These are phyloP conservation scores for Drosophila merina DNA, from an alignment of 2,888 invertebrate genomes.

Conservation along the genomic window DNA sequence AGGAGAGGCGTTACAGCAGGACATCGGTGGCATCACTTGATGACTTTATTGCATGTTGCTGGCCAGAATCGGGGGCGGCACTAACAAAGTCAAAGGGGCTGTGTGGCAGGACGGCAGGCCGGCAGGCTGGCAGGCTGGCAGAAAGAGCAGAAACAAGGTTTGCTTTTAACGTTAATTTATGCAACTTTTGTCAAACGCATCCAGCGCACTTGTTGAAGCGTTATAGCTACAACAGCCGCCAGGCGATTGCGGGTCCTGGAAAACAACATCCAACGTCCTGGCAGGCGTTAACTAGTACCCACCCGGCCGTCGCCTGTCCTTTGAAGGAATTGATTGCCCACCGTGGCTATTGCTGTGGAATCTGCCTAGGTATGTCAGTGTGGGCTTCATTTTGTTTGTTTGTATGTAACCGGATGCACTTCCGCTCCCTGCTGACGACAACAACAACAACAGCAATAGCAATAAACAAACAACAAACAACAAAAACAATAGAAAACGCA, in stretches of 20 bases:
- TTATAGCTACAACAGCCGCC: slow-evolving; percentile 30
- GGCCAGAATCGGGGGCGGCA: slow-evolving; percentile 21
- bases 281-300: background rate
- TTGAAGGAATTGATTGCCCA: slow-evolving; percentile 29
- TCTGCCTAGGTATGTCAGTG: slow-evolving; percentile 28
- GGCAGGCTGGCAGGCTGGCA: too few relatives aligned
- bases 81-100: slow-evolving; percentile 63
- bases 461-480: slow-evolving; percentile 19
- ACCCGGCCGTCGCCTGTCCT: slow-evolving; percentile 1
- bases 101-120: slow-evolving; percentile 17
- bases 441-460: slow-evolving; percentile 12
- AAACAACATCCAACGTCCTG: background rate
- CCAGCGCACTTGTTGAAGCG: slow-evolving; percentile 29
- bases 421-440: slow-evolving; percentile 54
- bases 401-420: slow-evolving; percentile 58
- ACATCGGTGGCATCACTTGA: slow-evolving; percentile 62
- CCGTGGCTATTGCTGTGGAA: slow-evolving; percentile 19
- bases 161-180: slow-evolving; percentile 79
- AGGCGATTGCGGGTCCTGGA: slow-evolving; percentile 13
- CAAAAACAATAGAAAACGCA: slow-evolving; percentile 32
- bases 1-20: slow-evolving; percentile 4
- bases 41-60: slow-evolving; percentile 75
- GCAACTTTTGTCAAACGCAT: slow-evolving; percentile 76
- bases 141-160: slow-evolving; percentile 47
- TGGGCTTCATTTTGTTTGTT: slow-evolving; percentile 46